Percentiles rank a stretch among this genome's conserved stretches.
Evolutionary conservation across 2,888 invertebrate genomes (phyloP).

Genomic region (Nomada flava): DNA sequence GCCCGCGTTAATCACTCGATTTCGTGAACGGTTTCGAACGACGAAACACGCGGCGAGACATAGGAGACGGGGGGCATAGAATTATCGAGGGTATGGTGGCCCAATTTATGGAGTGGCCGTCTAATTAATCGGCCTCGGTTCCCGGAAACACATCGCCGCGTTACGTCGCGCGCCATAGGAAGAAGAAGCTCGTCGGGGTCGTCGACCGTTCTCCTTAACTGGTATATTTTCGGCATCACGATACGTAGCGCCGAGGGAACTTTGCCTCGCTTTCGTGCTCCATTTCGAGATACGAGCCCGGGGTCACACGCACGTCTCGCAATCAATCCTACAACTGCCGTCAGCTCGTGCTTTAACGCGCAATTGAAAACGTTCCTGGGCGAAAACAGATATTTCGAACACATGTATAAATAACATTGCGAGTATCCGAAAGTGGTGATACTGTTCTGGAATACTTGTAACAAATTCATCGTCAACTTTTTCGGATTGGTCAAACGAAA

Average conservation of each 20-base stretch:
- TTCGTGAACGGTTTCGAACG: neutral
- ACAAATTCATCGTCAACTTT: no score
- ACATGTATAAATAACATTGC: no score
- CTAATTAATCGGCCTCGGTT: conserved; percentile 59
- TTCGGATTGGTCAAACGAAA: no score
- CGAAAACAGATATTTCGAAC: neutral
- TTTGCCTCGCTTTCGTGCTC: conserved; percentile 44
- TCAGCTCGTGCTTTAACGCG: neutral
- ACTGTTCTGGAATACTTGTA: no score
- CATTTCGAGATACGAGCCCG: conserved; percentile 37
- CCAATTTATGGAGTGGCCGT: conserved; percentile 41
- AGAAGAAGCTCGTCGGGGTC: conserved; percentile 56
- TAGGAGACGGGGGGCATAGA: conserved; percentile 20
- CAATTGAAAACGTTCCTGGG: neutral
- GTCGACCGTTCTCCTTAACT: conserved; percentile 72
- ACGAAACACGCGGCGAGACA: conserved; percentile 5
- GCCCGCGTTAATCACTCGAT: neutral
- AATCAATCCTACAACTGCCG: neutral
- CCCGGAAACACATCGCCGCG: conserved; percentile 65
- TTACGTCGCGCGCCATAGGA: conserved; percentile 55
- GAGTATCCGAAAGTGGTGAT: no score
- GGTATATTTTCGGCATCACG: conserved; percentile 73
- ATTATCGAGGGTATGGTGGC: conserved; percentile 43
- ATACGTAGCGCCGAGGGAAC: conserved; percentile 35
- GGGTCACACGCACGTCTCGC: neutral